phyloP scores from a whole-genome alignment of 2,113 vertebrate genomes.

The Axis porcinus region DNA sequence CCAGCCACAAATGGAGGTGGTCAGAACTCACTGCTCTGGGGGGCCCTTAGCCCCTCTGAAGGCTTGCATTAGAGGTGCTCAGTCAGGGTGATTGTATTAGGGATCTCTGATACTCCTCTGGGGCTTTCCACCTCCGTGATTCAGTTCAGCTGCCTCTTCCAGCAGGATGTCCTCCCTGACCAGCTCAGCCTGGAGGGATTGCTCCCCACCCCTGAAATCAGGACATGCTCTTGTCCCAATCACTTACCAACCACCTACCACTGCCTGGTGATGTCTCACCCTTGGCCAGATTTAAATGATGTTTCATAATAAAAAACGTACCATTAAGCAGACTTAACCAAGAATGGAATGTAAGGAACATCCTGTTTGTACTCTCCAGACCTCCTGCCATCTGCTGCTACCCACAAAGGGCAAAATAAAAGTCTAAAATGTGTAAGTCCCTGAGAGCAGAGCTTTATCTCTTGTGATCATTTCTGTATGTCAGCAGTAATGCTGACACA shows the following conservation, averaged over 20 bases:
- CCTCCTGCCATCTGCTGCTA: not conserved
- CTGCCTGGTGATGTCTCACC: not conserved
- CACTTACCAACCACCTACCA: not conserved
- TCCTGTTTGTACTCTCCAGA: not conserved
- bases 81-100: not conserved
- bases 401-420: not conserved
- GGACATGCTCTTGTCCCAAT: not conserved
- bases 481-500: not conserved
- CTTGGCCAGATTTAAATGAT: not conserved
- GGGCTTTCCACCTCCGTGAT: not conserved
- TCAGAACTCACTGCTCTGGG: not conserved
- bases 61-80: not conserved
- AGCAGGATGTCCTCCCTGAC: not conserved
- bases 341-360: not conserved
- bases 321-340: not conserved
- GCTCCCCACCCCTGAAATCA: not conserved
- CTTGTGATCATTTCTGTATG: not conserved
- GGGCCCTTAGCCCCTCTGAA: not conserved
- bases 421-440: not conserved
- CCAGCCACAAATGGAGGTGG: not conserved
- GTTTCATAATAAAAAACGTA: not conserved
- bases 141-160: not conserved
- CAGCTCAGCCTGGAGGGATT: not conserved
- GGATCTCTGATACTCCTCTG: not conserved
- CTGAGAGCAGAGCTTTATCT: not conserved